Evolutionary conservation across 2,113 vertebrate species (phyloP).

Genomic region (Oncorhynchus keta): DNA sequence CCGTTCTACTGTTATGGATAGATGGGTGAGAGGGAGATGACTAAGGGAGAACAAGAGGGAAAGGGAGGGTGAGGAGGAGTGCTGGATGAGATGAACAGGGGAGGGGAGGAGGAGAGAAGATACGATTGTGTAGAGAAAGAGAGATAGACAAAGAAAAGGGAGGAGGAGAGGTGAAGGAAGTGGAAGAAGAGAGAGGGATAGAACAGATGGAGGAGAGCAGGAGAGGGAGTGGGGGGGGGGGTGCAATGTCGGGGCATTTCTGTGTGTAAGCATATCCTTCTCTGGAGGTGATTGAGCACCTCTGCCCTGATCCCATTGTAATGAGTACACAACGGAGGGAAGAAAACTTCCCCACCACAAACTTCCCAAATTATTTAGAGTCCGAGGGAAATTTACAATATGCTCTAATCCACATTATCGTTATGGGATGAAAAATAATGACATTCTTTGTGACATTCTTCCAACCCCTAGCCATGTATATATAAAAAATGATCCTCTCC

Average conservation of each 20-base stretch:
- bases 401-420: constrained; percentile 75
- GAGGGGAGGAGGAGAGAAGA: neutral
- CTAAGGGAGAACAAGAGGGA: neutral
- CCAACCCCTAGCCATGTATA: constrained; percentile 72
- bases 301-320: constrained; percentile 76
- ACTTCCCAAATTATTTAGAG: constrained; percentile 80
- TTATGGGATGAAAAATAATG: constrained; percentile 82
- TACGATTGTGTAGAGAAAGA: constrained; percentile 2
- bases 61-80: neutral
- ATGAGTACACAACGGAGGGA: constrained; percentile 59
- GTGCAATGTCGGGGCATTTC: constrained; percentile 46
- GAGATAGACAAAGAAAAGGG: constrained; percentile 29
- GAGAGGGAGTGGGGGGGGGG: constrained; percentile 45
- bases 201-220: no score
- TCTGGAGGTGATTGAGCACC: constrained; percentile 75
- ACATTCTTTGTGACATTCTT: constrained; percentile 80
- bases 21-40: neutral
- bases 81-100: neutral
- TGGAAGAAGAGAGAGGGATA: neutral
- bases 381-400: constrained; percentile 76
- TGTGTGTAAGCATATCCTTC: constrained; percentile 72
- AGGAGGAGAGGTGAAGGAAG: neutral
- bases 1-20: neutral
- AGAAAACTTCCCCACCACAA: constrained; percentile 72
- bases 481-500: constrained; percentile 69